Conservation (phyloP, 2,113 vertebrate species). For the Atlantisia rogersi region DNA sequence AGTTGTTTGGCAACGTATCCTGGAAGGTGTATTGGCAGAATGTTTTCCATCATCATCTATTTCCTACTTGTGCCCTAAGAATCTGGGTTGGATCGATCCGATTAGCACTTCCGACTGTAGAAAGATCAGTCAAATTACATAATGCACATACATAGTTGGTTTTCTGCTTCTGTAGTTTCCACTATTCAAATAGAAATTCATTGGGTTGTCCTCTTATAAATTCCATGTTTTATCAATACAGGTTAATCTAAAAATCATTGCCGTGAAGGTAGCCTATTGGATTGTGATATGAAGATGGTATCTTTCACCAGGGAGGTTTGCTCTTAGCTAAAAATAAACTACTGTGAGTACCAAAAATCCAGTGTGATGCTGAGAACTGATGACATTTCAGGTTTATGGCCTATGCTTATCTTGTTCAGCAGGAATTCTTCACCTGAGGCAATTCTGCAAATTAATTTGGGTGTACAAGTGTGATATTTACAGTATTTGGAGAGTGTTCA, state of each 20-base stretch:
- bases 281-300: background rate
- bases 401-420: slow-evolving; percentile 30
- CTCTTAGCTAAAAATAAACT: slow-evolving; percentile 32
- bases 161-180: slow-evolving; percentile 49
- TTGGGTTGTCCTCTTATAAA: background rate
- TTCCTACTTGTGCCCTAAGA: background rate
- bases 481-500: slow-evolving; percentile 1
- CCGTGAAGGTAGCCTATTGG: background rate
- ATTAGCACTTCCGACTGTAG: background rate
- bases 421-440: slow-evolving; percentile 51
- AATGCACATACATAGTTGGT: background rate
- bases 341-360: background rate
- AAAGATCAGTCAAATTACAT: slow-evolving; percentile 15
- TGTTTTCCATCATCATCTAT: background rate
- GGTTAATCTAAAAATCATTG: slow-evolving; percentile 29
- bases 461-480: slow-evolving; percentile 52
- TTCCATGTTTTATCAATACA: background rate
- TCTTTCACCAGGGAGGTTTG: background rate
- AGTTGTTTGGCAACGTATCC: background rate
- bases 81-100: background rate
- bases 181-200: slow-evolving; percentile 7
- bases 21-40: background rate
- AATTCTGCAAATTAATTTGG: slow-evolving; percentile 51
- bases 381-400: slow-evolving; percentile 58
- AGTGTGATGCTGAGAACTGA: background rate